Evolutionary conservation across 2,888 invertebrate genomes (phyloP), one percentile per base, ranked within the genome.

Genomic region (Argynnis bischoffii): DNA sequence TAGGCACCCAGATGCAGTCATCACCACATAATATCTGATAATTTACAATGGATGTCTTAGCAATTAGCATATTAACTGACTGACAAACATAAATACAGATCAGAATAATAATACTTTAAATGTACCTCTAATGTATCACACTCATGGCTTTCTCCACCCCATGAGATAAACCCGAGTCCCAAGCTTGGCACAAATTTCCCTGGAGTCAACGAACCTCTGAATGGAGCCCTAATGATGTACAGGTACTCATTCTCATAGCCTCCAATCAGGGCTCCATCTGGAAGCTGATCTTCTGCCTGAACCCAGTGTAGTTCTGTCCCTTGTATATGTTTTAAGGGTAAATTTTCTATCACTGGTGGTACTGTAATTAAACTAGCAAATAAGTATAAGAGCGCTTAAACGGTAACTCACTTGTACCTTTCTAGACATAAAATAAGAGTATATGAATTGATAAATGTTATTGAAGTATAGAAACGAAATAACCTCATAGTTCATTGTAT

Each of bases 141-240:
- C 46, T 21, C 46, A 8, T 57, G 18, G 3, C 15, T 46, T 3
- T n/a, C 21, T 6, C 56, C 46, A 3, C 56, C 56, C 56, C 46
- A 57, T 14, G 56, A 2, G 6, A 57, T 18, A 16, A 57, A 6
- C 6, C 56, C 56, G 4, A 46, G 6, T 5, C 56, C 46, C 56
- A 57, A 18, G 1, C 56, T 57, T 4, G 56, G 56, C 46, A 46
- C 18, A 18, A 46, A 57, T 46, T 57, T 57, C 21, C 56, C 56
- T 18, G 46, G 56, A 6, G 46, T 57, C 6, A 57, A 21, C 1
- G 56, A 41, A 3, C 15, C 21, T 8, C 46, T 41, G 35, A 41
- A 41, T 11, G 35, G 35, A 41, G 35, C 11, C 31, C 35, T 55
- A n/a, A 55, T 55, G 8, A 41, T 41, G 41, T 55, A 55, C 1